Conservation (phyloP, 2,797 vertebrate species). For the Poecilia picta region DNA sequence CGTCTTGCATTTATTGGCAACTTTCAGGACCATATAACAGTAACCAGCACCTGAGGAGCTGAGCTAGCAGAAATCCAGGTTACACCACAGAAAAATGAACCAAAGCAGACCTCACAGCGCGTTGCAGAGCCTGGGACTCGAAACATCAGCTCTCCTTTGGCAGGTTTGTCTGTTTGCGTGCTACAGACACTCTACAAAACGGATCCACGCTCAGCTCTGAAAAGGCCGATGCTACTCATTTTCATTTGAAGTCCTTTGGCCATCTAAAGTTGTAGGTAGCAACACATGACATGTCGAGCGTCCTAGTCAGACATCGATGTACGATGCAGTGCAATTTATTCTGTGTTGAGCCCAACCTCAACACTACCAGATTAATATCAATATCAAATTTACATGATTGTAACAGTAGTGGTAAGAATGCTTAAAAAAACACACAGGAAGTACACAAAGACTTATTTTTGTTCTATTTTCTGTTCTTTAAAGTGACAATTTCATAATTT, state of each 20-base stretch:
- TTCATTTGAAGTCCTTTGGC: too few relatives aligned
- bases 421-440: conserved; percentile 34
- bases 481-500: conserved; percentile 38
- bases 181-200: not conserved
- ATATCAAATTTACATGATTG: conserved; percentile 16
- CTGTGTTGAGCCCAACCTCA: not conserved
- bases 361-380: conserved; percentile 9
- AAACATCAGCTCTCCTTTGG: not conserved
- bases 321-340: not conserved
- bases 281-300: not conserved
- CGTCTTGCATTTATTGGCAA: not conserved
- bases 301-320: not conserved
- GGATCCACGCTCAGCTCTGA: not conserved
- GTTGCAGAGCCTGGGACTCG: not conserved
- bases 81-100: not conserved
- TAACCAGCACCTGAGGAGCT: not conserved
- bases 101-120: not conserved
- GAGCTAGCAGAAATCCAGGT: not conserved
- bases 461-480: conserved; percentile 36
- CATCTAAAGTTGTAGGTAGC: too few relatives aligned
- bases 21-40: not conserved
- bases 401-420: conserved; percentile 20
- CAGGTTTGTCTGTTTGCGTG: not conserved
- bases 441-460: conserved; percentile 24
- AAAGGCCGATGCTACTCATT: not conserved